These are phyloP conservation scores for Ophion costatus DNA, from an alignment of 2,888 invertebrate species.

Conservation along the genomic window DNA sequence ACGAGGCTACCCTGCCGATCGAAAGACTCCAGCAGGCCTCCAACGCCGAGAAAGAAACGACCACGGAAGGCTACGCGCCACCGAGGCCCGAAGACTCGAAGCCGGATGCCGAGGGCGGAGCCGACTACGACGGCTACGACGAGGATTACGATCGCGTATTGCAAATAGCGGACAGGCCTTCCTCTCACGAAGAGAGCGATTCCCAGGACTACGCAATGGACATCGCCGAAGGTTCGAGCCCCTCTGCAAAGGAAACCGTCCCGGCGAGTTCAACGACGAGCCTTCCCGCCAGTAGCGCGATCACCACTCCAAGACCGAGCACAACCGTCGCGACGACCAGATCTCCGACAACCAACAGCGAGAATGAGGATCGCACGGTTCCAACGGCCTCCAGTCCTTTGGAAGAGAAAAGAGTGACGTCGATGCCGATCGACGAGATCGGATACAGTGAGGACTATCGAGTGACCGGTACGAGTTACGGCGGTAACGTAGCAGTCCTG, in stretches of 20 bases:
- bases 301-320: slow-evolving; percentile 58
- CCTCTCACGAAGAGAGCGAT: slow-evolving; percentile 24
- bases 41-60: slow-evolving; percentile 52
- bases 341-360: neutral
- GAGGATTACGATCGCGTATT: slow-evolving; percentile 74
- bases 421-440: slow-evolving; percentile 75
- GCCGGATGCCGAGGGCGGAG: slow-evolving; percentile 70
- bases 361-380: slow-evolving; percentile 19
- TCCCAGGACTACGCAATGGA: slow-evolving; percentile 46
- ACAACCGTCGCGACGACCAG: slow-evolving; percentile 62
- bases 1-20: slow-evolving; percentile 73
- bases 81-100: slow-evolving; percentile 29
- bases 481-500: slow-evolving; percentile 68
- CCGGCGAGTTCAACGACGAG: slow-evolving; percentile 55
- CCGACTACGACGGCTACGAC: slow-evolving; percentile 83
- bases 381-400: neutral
- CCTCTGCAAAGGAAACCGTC: neutral
- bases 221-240: slow-evolving; percentile 24
- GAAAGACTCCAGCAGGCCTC: slow-evolving; percentile 75
- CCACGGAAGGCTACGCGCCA: slow-evolving; percentile 62
- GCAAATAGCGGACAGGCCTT: slow-evolving; percentile 12
- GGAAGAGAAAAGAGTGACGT: slow-evolving; percentile 70
- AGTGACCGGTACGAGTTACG: slow-evolving; percentile 59
- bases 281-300: slow-evolving; percentile 34
- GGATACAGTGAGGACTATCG: slow-evolving; percentile 37